These are phyloP conservation scores for Microcebus murinus DNA, from an alignment of 2,113 vertebrate genomes.

Conservation along the genomic window DNA sequence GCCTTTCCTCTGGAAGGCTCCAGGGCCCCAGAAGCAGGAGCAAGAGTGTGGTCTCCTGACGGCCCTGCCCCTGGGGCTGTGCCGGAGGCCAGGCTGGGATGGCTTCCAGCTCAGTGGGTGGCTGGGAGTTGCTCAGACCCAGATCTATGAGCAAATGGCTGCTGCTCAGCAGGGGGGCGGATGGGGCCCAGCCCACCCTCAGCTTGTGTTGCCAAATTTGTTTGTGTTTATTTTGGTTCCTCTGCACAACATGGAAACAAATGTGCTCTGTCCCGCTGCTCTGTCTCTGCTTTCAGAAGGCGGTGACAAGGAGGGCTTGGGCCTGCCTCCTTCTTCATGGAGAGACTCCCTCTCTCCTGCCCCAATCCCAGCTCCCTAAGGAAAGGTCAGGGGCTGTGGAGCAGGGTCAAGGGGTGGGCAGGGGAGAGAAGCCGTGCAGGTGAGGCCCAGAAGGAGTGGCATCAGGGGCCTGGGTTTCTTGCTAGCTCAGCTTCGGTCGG, in stretches of 20 bases:
- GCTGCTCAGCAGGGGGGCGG: not conserved
- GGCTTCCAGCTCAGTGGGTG: conserved; percentile 27
- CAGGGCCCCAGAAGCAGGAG: not conserved
- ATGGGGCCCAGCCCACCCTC: not conserved
- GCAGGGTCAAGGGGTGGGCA: too few relatives aligned
- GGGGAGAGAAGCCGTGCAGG: not conserved
- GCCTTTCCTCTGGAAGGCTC: not conserved
- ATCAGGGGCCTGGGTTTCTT: not conserved
- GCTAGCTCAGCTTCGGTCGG: not conserved
- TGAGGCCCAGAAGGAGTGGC: not conserved
- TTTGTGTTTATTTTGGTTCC: conserved; percentile 55
- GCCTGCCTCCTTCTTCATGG: not conserved
- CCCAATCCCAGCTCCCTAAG: not conserved
- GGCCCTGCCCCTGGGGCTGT: not conserved
- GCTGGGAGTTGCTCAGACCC: not conserved
- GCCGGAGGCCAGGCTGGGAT: not conserved
- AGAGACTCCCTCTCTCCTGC: not conserved
- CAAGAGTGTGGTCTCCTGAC: not conserved
- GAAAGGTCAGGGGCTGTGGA: not conserved
- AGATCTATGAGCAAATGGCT: not conserved
- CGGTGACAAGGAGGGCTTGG: not conserved
- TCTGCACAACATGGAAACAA: conserved; percentile 22
- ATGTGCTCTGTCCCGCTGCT: not conserved
- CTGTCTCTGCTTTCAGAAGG: not conserved
- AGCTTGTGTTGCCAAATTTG: not conserved